Percentiles rank a stretch among this genome's conserved stretches.
These are phyloP conservation scores for Sapayoa aenigma DNA, from an alignment of 2,113 vertebrate genomes.

Conservation along the genomic window DNA sequence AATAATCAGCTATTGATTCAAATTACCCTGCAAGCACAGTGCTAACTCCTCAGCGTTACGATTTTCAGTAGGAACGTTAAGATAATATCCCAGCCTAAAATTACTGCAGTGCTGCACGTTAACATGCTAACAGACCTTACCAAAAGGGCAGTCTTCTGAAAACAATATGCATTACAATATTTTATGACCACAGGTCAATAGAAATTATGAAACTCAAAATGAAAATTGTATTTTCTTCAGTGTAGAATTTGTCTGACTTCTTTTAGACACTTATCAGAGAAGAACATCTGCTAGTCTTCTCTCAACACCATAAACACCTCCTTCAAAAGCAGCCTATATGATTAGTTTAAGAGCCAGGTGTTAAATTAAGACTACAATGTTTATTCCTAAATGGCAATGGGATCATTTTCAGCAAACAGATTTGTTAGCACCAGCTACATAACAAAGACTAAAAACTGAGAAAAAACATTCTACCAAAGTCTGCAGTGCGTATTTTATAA, in stretches of 20 bases:
- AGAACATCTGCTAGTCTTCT: not conserved
- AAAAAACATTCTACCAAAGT: not conserved
- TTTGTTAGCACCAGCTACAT: not conserved
- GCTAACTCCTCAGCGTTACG: not conserved
- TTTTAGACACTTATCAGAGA: not conserved
- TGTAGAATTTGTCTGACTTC: not conserved
- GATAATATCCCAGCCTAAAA: not conserved
- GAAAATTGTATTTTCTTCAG: not conserved
- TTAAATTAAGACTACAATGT: not conserved
- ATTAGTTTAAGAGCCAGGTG: not conserved
- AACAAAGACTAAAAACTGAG: not conserved
- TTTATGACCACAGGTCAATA: not conserved
- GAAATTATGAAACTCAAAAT: not conserved
- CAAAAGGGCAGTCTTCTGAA: not conserved
- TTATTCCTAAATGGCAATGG: not conserved
- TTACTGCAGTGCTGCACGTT: not conserved
- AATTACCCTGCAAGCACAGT: constrained; percentile 30
- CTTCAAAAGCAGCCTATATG: not conserved
- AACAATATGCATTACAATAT: not conserved
- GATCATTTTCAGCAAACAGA: not conserved
- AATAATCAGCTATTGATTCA: constrained; percentile 49
- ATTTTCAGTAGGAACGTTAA: not conserved
- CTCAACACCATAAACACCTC: not conserved
- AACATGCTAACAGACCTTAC: not conserved
- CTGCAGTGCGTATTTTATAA: not conserved